phyloP scores from a whole-genome alignment of 1,140 invertebrate genomes.

The Cydia fagiglandana region DNA sequence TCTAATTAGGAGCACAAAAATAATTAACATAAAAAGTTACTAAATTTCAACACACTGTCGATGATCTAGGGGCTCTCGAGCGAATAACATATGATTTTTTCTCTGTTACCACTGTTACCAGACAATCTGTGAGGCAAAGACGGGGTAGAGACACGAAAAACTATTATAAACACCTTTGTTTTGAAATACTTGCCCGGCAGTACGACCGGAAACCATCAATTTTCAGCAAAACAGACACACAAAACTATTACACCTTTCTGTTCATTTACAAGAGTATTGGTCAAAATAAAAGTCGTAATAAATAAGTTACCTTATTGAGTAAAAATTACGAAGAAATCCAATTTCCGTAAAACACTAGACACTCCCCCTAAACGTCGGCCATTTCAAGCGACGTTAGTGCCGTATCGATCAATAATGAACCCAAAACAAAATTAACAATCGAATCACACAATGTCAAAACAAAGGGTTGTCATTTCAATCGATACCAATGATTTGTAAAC shows the following conservation, averaged over 20 bases:
- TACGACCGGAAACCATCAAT: constrained; percentile 60
- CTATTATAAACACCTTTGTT: constrained; percentile 67
- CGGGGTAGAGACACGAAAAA: constrained; percentile 22
- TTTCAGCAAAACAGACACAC: constrained; percentile 27
- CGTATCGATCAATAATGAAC: constrained; percentile 61
- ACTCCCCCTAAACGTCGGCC: constrained; percentile 78
- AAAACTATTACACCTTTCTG: neutral
- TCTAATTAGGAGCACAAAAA: constrained; percentile 31
- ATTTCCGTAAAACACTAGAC: constrained; percentile 73
- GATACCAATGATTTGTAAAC: neutral
- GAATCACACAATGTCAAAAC: constrained; percentile 34
- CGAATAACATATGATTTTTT: neutral
- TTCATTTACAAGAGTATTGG: neutral
- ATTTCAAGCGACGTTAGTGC: constrained; percentile 74
- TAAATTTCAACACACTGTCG: constrained; percentile 15
- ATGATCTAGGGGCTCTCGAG: neutral
- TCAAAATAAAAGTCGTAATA: constrained; percentile 4
- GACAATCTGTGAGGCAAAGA: neutral
- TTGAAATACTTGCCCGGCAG: constrained; percentile 69
- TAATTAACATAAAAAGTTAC: constrained; percentile 27
- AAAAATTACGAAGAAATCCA: constrained; percentile 61
- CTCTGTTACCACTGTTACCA: neutral
- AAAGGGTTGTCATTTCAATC: constrained; percentile 24
- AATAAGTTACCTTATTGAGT: constrained; percentile 60
- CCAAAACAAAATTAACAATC: constrained; percentile 43